phyloP scores from a whole-genome alignment of 2,888 invertebrate species.

The Callyntrura sp. region DNA sequence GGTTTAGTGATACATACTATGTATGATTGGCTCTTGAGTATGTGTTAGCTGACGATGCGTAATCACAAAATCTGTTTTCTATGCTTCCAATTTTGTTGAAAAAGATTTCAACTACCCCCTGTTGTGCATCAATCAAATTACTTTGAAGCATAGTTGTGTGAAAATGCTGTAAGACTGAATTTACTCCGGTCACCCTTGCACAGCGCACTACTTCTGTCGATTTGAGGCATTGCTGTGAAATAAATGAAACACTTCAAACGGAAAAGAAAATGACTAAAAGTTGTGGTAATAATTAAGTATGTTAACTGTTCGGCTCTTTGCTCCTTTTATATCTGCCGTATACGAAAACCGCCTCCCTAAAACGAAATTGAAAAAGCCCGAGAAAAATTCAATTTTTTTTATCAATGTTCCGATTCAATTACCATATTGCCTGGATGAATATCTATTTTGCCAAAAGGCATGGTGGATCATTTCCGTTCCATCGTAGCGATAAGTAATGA shows the following conservation, averaged over 20 bases:
- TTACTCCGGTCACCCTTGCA: not conserved
- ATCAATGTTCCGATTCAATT: slow-evolving; percentile 65
- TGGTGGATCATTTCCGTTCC: slow-evolving; percentile 67
- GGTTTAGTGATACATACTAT: not conserved
- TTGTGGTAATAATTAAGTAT: slow-evolving; percentile 42
- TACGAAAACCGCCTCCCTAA: too few species aligned
- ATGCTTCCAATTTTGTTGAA: slow-evolving; percentile 26
- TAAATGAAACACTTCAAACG: not conserved
- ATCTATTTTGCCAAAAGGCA: slow-evolving; percentile 76
- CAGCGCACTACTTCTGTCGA: not conserved
- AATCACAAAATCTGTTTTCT: slow-evolving; percentile 44
- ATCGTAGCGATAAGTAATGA: slow-evolving; percentile 70
- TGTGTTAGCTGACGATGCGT: not conserved
- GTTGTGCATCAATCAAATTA: slow-evolving; percentile 17
- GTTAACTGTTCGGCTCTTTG: not conserved
- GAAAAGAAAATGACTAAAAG: slow-evolving; percentile 30
- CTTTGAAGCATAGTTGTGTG: too few species aligned
- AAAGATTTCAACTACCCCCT: slow-evolving; percentile 25
- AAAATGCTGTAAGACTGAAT: not conserved
- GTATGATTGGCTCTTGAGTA: not conserved
- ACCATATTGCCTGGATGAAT: slow-evolving; percentile 73
- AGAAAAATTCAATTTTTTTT: slow-evolving; percentile 60
- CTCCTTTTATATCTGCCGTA: too few species aligned
- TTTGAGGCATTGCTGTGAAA: not conserved
- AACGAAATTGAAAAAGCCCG: slow-evolving; percentile 25